phyloP scores from a whole-genome alignment of 2,888 invertebrate species.

The Philonicus albiceps region DNA sequence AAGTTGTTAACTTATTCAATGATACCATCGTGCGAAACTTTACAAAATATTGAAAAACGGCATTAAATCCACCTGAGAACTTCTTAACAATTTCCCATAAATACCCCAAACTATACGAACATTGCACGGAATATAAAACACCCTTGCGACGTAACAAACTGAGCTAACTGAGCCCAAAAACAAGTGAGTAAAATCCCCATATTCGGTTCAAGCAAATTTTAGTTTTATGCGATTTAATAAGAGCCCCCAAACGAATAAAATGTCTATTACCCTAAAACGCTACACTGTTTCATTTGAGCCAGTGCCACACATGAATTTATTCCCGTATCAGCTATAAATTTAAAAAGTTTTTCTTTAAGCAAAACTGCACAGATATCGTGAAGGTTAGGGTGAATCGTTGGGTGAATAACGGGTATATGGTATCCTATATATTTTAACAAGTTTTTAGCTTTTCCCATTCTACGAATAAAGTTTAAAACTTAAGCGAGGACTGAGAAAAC shows the following conservation, averaged over 20 bases:
- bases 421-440: neutral
- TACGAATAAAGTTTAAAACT: conserved; percentile 16
- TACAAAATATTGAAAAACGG: neutral
- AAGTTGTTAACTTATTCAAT: neutral
- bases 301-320: conserved; percentile 1
- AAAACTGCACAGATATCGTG: neutral
- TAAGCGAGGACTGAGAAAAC: conserved; percentile 8
- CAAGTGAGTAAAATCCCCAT: neutral
- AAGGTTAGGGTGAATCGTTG: neutral
- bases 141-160: neutral
- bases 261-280: neutral
- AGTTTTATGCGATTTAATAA: neutral
- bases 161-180: neutral
- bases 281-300: neutral
- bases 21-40: neutral
- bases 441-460: neutral
- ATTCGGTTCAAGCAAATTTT: neutral
- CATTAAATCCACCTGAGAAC: neutral
- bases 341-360: neutral
- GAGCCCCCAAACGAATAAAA: neutral
- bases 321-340: conserved; percentile 18
- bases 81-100: neutral
- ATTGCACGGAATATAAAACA: neutral
- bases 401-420: neutral
- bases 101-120: neutral